Evolutionary conservation across 1,140 invertebrate genomes (phyloP).

Genomic region (Amyelois transitella): DNA sequence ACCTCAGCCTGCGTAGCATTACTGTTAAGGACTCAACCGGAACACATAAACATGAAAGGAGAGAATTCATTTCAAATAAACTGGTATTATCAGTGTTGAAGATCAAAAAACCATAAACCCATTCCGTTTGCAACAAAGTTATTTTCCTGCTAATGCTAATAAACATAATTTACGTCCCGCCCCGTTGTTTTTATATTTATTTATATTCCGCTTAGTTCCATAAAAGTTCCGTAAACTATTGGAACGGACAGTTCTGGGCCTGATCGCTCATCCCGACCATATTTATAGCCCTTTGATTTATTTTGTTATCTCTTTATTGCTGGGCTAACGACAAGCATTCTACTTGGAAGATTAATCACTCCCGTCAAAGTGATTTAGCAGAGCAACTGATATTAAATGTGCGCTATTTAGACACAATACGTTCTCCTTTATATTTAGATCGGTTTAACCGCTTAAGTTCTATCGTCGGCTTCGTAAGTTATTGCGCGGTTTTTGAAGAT

Average conservation of each 20-base stretch:
- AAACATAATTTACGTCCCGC: slow-evolving; percentile 61
- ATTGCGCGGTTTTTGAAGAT: background rate
- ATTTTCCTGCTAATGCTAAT: slow-evolving; percentile 49
- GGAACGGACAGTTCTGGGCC: slow-evolving; percentile 50
- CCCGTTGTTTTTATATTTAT: slow-evolving; percentile 61
- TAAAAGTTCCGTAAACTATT: slow-evolving; percentile 68
- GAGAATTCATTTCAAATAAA: no score
- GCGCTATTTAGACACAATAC: slow-evolving; percentile 62
- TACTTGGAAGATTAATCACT: slow-evolving; percentile 67
- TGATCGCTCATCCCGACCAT: slow-evolving; percentile 59
- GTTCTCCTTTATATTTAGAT: slow-evolving; percentile 21
- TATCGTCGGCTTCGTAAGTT: background rate
- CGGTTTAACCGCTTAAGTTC: background rate
- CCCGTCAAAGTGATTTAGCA: slow-evolving; percentile 69
- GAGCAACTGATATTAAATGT: slow-evolving; percentile 71
- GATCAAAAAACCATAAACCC: background rate
- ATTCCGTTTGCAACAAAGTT: slow-evolving; percentile 40
- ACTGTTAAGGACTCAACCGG: no score
- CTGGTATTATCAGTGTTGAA: background rate
- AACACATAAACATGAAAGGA: no score
- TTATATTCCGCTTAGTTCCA: slow-evolving; percentile 48
- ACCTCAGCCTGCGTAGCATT: no score
- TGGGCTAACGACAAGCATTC: slow-evolving; percentile 66
- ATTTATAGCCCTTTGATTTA: slow-evolving; percentile 72
- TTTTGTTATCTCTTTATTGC: slow-evolving; percentile 73